phyloP scores from a whole-genome alignment of 2,113 vertebrate genomes.

The Microcebus murinus region DNA sequence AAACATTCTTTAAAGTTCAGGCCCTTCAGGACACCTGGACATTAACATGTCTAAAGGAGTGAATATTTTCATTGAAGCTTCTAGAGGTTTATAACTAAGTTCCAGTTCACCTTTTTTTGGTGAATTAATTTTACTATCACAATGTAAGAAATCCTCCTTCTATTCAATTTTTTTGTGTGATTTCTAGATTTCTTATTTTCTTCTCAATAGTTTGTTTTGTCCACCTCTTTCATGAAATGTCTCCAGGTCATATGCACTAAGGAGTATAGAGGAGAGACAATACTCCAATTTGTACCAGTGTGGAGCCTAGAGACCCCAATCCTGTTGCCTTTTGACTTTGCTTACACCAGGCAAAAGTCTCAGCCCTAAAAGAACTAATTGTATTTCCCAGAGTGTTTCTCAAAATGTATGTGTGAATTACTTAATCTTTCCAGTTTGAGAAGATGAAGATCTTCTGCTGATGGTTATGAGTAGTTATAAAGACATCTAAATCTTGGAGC shows the following conservation, averaged over 20 bases:
- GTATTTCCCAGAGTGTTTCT: constrained; percentile 41
- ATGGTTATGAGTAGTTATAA: constrained; percentile 47
- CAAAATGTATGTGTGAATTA: constrained; percentile 4
- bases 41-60: neutral
- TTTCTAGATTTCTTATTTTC: neutral
- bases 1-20: neutral
- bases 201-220: neutral
- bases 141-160: neutral
- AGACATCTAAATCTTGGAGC: constrained; percentile 26
- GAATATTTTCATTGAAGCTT: neutral
- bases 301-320: neutral
- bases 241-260: neutral
- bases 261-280: neutral
- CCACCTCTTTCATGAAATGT: neutral
- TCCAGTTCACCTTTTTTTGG: neutral
- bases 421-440: neutral
- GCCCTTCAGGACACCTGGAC: neutral
- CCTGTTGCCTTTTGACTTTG: constrained; percentile 42
- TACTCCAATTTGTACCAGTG: neutral
- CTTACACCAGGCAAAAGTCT: neutral
- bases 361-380: neutral
- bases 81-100: neutral
- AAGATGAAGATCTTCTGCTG: constrained; percentile 52
- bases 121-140: neutral
- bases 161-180: neutral